Base-by-base conservation (phyloP, 2,113 vertebrate species). In the Triplophysa dalaica region DNA sequence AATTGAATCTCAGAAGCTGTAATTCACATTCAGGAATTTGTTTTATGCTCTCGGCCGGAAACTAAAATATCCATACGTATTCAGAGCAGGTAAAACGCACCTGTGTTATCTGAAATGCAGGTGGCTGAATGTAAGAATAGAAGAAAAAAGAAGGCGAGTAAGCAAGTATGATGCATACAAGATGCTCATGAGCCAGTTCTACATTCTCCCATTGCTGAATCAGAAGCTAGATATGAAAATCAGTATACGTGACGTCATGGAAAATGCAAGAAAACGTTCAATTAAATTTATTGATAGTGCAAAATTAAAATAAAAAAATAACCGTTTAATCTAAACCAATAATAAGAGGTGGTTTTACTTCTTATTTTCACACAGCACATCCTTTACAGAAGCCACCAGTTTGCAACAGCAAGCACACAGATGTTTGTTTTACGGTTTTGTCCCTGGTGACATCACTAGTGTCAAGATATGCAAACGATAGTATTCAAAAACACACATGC, bases 401-500 rank as follows among this genome's bases (percentile, higher is more conserved):
- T 61, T 62, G 56, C 21, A 11, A 45, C 9, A 13, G 73, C 72
- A 75, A 13, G 64, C 21, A 77, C 11, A 52, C 8, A 77, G 26
- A 75, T 62, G 75, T 16, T 65, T 7, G 26, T 64, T 52, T 76
- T 50, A 33, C 24, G 45, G 45, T 62, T 63, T 43, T 33, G 45
- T 52, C 75, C 26, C 16, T 3, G 21, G 58, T 75, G 73, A 41
- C 58, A 75, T 29, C 73, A 29, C 62, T 21, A 17, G 62, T 65
- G 62, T 77, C 75, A 65, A 77, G 62, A 66, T 77, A 65, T 76
- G 58, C 61, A 50, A 24, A 76, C 45, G 41, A 76, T 76, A 29
- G n/a, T 77, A 65, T 38, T 22, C 78, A 74, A 52, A 74, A 54
- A 72, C 61, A 74, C 62, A 33, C 21, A 80, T 24, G n/a, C 50